These are phyloP conservation scores for Drosophila guanche DNA, from an alignment of 1,140 invertebrate species.

Conservation along the genomic window DNA sequence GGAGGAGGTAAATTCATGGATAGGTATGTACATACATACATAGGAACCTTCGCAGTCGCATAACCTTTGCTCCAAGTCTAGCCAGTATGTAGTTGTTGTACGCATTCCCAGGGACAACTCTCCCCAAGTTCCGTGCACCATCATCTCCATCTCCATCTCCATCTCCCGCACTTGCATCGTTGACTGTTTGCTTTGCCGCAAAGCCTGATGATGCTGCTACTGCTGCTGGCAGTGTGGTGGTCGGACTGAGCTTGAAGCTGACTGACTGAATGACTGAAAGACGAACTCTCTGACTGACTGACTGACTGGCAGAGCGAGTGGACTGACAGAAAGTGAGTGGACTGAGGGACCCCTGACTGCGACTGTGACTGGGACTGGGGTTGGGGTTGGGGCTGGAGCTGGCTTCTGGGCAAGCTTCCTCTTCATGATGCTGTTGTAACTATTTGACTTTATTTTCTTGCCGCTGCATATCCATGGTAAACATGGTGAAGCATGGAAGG, in stretches of 20 bases:
- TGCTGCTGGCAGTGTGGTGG: conserved; percentile 26
- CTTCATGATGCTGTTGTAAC: conserved; percentile 72
- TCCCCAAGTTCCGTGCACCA: background rate
- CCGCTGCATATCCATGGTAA: conserved; percentile 54
- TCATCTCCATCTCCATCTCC: background rate
- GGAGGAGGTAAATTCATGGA: no score
- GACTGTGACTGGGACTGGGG: no score
- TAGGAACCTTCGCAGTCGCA: background rate
- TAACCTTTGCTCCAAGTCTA: background rate
- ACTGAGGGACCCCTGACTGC: no score
- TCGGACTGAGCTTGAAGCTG: conserved; percentile 32
- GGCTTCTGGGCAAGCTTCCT: conserved; percentile 28
- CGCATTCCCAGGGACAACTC: no score
- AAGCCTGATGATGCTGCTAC: conserved; percentile 12
- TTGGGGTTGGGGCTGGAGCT: no score
- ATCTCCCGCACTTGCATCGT: no score
- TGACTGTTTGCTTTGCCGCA: conserved; percentile 44
- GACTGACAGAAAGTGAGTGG: background rate
- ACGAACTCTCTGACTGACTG: conserved; percentile 18
- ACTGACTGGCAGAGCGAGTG: conserved; percentile 20
- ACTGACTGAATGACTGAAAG: conserved; percentile 28
- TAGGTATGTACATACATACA: no score
- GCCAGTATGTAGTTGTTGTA: no score
- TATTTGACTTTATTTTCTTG: conserved; percentile 78
- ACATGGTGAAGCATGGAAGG: conserved; percentile 30